These are phyloP conservation scores for Athalia rosae DNA, from an alignment of 2,888 invertebrate genomes.

Conservation along the genomic window DNA sequence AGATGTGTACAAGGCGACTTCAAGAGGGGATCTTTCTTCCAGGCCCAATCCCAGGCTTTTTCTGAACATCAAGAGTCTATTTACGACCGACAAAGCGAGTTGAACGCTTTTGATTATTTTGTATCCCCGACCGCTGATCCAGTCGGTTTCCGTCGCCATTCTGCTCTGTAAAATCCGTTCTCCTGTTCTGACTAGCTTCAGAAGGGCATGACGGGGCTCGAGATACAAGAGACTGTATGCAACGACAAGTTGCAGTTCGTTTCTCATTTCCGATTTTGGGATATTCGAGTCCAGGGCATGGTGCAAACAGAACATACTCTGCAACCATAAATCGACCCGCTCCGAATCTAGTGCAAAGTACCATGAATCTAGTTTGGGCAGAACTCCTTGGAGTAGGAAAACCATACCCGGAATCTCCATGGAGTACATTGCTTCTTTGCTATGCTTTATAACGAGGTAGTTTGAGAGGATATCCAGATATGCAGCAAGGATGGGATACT, in stretches of 20 bases:
- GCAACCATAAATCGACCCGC: slow-evolving; percentile 68
- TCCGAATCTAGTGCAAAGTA: slow-evolving; percentile 69
- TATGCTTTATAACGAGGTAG: slow-evolving; percentile 66
- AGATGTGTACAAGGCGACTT: slow-evolving; percentile 71
- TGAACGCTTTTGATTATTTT: slow-evolving; percentile 71
- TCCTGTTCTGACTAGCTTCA: slow-evolving; percentile 69
- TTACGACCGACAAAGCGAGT: slow-evolving; percentile 70
- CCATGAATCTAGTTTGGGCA: slow-evolving; percentile 71
- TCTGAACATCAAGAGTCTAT: slow-evolving; percentile 69
- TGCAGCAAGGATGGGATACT: slow-evolving; percentile 69
- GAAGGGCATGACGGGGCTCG: slow-evolving; percentile 69
- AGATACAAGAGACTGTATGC: slow-evolving; percentile 70
- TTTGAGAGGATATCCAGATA: slow-evolving; percentile 69
- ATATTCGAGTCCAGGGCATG: slow-evolving; percentile 65
- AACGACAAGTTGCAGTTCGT: slow-evolving; percentile 67
- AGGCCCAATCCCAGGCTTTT: slow-evolving; percentile 65
- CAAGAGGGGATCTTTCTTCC: slow-evolving; percentile 68
- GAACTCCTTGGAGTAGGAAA: slow-evolving; percentile 68
- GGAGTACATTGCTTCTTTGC: slow-evolving; percentile 67
- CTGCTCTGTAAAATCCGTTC: slow-evolving; percentile 67
- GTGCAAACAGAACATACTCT: slow-evolving; percentile 70
- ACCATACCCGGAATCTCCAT: slow-evolving; percentile 72
- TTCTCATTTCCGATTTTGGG: slow-evolving; percentile 65
- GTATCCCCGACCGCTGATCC: slow-evolving; percentile 71
- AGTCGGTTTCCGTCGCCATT: slow-evolving; percentile 72